Evolutionary conservation across 2,888 invertebrate species (phyloP), one percentile per base, ranked within the genome.

Genomic region (Trissoscelio sp.): DNA sequence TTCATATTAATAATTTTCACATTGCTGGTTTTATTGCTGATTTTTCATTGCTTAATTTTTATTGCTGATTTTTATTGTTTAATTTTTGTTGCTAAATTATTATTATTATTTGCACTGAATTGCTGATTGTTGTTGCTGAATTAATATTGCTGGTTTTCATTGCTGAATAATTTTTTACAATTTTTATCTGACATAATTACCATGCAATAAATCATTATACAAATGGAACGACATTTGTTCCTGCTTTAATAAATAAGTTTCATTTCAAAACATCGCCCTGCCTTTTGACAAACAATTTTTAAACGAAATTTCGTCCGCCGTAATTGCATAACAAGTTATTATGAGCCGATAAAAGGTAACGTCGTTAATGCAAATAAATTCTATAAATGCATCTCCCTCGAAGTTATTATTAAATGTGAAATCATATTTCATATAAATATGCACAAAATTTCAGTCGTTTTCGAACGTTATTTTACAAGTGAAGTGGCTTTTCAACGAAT

Each of bases 351-450:
- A 39, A 53, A 39, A 14, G 0, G 14, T 14, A 3, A 44, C 31
- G 34, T 58, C 12, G 51, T 51, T 34, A 51, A 51, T 37, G 20
- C 37, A 14, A 39, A 51, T 6, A 24, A 67, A 24, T 67, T 67
- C 24, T 31, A 51, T 39, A 51, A 72, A 60, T 12, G 51, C 39
- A 51, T 37, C 60, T 60, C 3, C 12, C 9, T 16, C 6, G n/a
- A 9, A 67, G 55, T 67, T 51, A 48, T 44, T 60, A 60, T 37
- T 34, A 24, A 60, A 51, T 24, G 39, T 60, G 31, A 72, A 58
- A 48, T 58, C 55, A 58, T 16, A 48, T 48, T 70, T 48, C 24
- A n/a, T 31, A 48, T 57, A 69, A 70, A 70, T 70, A 58, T 51
- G 51, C 37, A 11, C 34, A 14, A 70, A 46, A 70, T 72, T 72